These are phyloP conservation scores for Sebastes kiyomatsui DNA, from an alignment of 2,797 vertebrate species.

Conservation along the genomic window DNA sequence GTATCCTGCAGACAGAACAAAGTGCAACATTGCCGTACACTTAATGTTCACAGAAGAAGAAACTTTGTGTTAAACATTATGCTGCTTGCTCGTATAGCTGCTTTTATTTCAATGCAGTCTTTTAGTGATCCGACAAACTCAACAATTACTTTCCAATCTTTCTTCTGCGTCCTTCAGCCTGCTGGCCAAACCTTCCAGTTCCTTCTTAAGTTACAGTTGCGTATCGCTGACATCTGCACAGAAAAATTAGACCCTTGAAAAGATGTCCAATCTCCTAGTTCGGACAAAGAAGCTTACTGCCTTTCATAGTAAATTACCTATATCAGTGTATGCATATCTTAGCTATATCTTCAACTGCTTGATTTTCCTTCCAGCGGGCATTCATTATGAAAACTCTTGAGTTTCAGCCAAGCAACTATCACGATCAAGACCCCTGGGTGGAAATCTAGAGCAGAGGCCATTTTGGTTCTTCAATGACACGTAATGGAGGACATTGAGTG, in stretches of 20 bases:
- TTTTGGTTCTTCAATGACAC: conserved; percentile 76
- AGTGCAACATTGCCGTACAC: neutral
- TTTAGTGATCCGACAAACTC: conserved; percentile 11
- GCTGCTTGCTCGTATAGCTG: neutral
- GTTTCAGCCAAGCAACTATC: conserved; percentile 68
- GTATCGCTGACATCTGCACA: conserved; percentile 45
- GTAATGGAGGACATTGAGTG: conserved; percentile 70
- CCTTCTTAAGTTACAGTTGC: conserved; percentile 64
- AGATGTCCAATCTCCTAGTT: conserved; percentile 35
- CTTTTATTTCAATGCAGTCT: neutral
- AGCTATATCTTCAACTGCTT: conserved; percentile 64
- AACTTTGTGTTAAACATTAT: neutral
- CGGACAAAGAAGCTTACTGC: conserved; percentile 60
- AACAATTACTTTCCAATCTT: conserved; percentile 18
- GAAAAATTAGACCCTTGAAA: conserved; percentile 66
- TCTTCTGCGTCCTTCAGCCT: conserved; percentile 1
- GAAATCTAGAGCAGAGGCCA: conserved; percentile 66
- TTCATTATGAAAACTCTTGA: conserved; percentile 71
- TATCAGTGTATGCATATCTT: conserved; percentile 65
- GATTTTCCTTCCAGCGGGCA: conserved; percentile 51
- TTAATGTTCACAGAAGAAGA: conserved; percentile 9
- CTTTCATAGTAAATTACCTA: conserved; percentile 68
- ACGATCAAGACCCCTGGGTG: conserved; percentile 62
- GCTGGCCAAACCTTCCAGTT: neutral
- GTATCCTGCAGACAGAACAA: neutral